Percentiles rank a stretch among this genome's conserved stretches.
Evolutionary conservation across 2,113 vertebrate genomes (phyloP).

Genomic region (Syngnathus scovelli): DNA sequence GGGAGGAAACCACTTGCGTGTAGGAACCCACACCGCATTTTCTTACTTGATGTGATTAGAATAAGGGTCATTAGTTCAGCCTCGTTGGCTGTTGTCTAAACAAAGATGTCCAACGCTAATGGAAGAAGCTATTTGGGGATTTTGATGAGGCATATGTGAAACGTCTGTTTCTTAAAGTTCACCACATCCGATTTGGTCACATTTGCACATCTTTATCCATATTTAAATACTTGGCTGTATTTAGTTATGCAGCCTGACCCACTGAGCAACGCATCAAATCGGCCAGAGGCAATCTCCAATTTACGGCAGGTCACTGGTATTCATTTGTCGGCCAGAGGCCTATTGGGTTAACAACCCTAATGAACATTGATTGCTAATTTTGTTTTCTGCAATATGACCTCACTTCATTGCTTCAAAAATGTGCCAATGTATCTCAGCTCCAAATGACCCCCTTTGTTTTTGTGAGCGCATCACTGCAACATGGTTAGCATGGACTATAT

Average conservation of each 20-base stretch:
- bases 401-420: conserved; percentile 52
- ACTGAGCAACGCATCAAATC: background rate
- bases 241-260: conserved; percentile 5
- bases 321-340: conserved; percentile 46
- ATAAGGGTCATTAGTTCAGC: conserved; percentile 65
- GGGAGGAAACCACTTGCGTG: conserved; percentile 5
- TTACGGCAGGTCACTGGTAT: conserved; percentile 14
- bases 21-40: conserved; percentile 26
- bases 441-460: conserved; percentile 63
- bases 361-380: conserved; percentile 65
- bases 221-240: conserved; percentile 8
- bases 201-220: conserved; percentile 5
- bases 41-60: conserved; percentile 68
- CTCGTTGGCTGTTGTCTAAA: conserved; percentile 66
- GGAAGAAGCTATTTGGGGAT: conserved; percentile 61
- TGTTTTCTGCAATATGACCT: conserved; percentile 59
- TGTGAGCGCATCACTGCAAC: conserved; percentile 50
- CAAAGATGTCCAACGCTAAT: conserved; percentile 60
- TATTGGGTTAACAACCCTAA: conserved; percentile 57
- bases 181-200: background rate
- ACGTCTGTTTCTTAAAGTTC: conserved; percentile 1
- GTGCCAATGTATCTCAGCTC: conserved; percentile 47
- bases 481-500: conserved; percentile 69
- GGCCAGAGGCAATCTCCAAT: background rate
- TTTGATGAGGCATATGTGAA: conserved; percentile 33